A percentile compares a stretch with the other conserved stretches of the same genome.
phyloP scores from a whole-genome alignment of 2,113 vertebrate species.

The Ictidomys tridecemlineatus region DNA sequence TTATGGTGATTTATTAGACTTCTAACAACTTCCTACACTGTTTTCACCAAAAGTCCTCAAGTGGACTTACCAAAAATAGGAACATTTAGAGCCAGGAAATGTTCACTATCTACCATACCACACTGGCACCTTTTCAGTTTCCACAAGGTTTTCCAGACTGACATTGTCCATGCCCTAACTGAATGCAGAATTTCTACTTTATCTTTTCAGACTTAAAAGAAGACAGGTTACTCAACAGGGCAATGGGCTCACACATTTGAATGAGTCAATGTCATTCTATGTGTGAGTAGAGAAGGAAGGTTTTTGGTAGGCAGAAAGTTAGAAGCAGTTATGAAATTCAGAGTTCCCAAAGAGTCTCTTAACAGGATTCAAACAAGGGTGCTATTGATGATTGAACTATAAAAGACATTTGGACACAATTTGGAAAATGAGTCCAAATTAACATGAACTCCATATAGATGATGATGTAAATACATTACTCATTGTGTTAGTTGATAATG shows the following conservation, averaged over 20 bases:
- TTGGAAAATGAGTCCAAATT: not conserved
- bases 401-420: not conserved
- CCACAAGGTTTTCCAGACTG: too few species aligned
- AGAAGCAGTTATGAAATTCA: not conserved
- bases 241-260: too few species aligned
- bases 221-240: too few species aligned
- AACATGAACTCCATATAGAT: not conserved
- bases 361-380: not conserved
- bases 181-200: too few species aligned
- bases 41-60: too few species aligned
- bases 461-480: not conserved
- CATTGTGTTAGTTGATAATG: not conserved
- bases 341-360: not conserved
- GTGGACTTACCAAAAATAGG: too few species aligned
- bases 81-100: too few species aligned
- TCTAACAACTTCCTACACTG: too few species aligned
- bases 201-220: not conserved
- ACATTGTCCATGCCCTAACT: not conserved
- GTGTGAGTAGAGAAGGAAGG: too few species aligned
- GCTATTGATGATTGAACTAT: not conserved
- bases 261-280: not conserved
- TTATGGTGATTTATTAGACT: too few species aligned
- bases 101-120: too few species aligned
- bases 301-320: not conserved
- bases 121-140: too few species aligned